These are phyloP conservation scores for Malachius bipustulatus DNA, from an alignment of 2,888 invertebrate species.

Conservation along the genomic window DNA sequence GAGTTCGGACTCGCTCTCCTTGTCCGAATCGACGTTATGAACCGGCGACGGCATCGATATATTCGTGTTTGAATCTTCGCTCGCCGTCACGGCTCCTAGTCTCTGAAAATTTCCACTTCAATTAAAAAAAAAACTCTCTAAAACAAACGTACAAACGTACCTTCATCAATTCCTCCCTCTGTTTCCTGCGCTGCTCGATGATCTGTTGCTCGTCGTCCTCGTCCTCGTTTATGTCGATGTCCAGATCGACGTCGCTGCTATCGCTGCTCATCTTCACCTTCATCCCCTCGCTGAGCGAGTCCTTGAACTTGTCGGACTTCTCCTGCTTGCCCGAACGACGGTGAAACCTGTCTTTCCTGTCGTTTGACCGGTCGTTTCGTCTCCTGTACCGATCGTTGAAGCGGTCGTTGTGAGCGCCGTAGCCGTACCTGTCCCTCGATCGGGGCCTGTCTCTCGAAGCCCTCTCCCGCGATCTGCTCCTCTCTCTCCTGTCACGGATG, in stretches of 20 bases:
- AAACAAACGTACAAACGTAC: slow-evolving; percentile 41
- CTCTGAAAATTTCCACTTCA: slow-evolving; percentile 31
- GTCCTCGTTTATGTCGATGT: slow-evolving; percentile 67
- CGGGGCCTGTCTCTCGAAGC: slow-evolving; percentile 35
- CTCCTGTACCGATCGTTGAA: slow-evolving; percentile 21
- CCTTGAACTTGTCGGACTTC: slow-evolving; percentile 49
- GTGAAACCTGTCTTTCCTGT: slow-evolving; percentile 33
- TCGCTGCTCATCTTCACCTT: slow-evolving; percentile 58
- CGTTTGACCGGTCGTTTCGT: slow-evolving; percentile 27
- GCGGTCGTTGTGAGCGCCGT: slow-evolving; percentile 29
- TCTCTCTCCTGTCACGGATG: slow-evolving; percentile 25
- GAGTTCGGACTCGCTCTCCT: slow-evolving; percentile 10
- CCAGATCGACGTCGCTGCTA: slow-evolving; percentile 59
- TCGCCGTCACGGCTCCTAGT: slow-evolving; percentile 38
- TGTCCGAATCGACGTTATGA: too few relatives aligned
- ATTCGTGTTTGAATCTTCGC: slow-evolving; percentile 44
- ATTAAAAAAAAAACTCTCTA: neutral
- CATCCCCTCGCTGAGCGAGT: slow-evolving; percentile 69
- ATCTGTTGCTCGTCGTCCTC: slow-evolving; percentile 90
- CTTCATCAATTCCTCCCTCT: slow-evolving; percentile 77
- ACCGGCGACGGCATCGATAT: slow-evolving; percentile 26
- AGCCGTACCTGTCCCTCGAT: slow-evolving; percentile 27
- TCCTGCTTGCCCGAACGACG: slow-evolving; percentile 28
- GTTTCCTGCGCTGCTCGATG: slow-evolving; percentile 76
- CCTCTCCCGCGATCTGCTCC: slow-evolving; percentile 32